Conservation (phyloP, 2,888 invertebrate species). For the Athrips mouffetella region DNA sequence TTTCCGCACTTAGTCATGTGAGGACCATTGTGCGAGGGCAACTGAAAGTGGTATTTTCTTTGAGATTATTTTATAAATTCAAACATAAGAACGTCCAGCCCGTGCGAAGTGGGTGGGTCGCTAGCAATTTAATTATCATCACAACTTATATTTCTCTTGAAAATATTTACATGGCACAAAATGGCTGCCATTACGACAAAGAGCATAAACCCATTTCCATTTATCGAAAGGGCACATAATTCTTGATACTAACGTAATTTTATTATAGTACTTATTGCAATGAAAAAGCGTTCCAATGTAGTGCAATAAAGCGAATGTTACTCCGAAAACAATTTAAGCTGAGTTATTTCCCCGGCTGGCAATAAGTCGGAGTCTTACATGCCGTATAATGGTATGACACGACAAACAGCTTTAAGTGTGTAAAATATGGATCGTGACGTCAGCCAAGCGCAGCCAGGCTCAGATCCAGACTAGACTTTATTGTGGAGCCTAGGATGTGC, state of each 20-base stretch:
- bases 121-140: not conserved
- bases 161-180: constrained; percentile 42
- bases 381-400: constrained; percentile 77
- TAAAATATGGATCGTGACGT: constrained; percentile 73
- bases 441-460: constrained; percentile 65
- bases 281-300: constrained; percentile 61
- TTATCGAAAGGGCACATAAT: constrained; percentile 46
- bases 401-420: constrained; percentile 78
- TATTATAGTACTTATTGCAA: constrained; percentile 49
- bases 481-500: constrained; percentile 53
- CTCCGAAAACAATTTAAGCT: constrained; percentile 70
- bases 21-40: too few relatives aligned
- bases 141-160: constrained; percentile 36
- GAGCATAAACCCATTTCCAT: constrained; percentile 37
- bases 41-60: too few relatives aligned
- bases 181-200: constrained; percentile 51
- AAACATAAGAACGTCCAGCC: too few relatives aligned
- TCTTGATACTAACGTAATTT: constrained; percentile 52
- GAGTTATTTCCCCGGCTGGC: constrained; percentile 66
- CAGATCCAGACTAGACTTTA: constrained; percentile 52
- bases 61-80: too few relatives aligned
- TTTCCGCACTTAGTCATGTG: too few relatives aligned
- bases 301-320: constrained; percentile 59
- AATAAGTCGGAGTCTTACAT: constrained; percentile 73
- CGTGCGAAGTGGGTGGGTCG: too few relatives aligned